Evolutionary conservation across 2,888 invertebrate species (phyloP).

Genomic region (Acanthosepion pharaonis): DNA sequence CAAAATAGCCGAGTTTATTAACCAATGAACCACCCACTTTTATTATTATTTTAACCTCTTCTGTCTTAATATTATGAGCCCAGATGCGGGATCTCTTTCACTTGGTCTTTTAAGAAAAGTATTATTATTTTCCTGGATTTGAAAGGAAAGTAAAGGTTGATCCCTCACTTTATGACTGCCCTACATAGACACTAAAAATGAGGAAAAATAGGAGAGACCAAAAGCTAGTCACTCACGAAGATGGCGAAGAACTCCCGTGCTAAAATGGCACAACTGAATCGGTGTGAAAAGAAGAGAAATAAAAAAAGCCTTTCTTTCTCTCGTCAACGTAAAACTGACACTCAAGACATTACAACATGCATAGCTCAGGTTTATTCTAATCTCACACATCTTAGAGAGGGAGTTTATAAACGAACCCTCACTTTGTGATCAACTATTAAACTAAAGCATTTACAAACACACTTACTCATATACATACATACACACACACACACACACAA

Average conservation of each 20-base stretch:
- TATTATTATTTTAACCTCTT: too few species aligned
- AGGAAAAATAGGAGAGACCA: not conserved
- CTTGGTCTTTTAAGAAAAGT: too few species aligned
- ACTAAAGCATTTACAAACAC: not conserved
- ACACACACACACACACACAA: not conserved
- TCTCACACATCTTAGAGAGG: not conserved
- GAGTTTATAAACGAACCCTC: not conserved
- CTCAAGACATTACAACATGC: not conserved
- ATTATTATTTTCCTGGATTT: too few species aligned
- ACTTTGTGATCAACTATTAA: not conserved
- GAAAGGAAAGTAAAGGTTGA: too few species aligned
- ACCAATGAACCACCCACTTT: too few species aligned
- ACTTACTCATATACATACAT: not conserved
- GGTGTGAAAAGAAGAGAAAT: not conserved
- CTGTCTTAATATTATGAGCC: too few species aligned
- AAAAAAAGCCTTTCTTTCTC: not conserved
- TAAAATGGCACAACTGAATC: conserved; percentile 33
- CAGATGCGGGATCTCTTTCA: too few species aligned
- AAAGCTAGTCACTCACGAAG: not conserved
- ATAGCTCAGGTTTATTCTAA: not conserved
- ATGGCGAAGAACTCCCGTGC: conserved; percentile 5
- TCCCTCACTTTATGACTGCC: too few species aligned
- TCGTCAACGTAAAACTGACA: not conserved
- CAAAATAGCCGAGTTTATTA: too few species aligned
- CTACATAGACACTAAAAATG: too few species aligned